phyloP scores from a whole-genome alignment of 2,888 invertebrate genomes.

The Tortricodes alternella region DNA sequence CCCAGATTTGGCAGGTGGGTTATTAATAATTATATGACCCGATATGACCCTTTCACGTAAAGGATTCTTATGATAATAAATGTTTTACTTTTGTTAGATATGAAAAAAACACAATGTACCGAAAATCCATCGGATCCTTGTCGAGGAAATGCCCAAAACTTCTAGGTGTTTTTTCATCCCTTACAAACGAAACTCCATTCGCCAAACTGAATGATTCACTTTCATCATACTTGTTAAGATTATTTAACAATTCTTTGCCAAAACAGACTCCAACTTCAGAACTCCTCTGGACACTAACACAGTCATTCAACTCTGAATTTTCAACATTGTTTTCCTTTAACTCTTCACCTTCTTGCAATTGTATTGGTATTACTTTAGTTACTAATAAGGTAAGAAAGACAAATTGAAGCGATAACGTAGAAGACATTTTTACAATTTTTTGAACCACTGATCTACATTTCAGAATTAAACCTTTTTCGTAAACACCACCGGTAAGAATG shows the following conservation, averaged over 20 bases:
- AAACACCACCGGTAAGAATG: slow-evolving; percentile 54
- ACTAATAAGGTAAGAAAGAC: slow-evolving; percentile 41
- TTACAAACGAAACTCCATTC: slow-evolving; percentile 84
- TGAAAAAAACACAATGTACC: slow-evolving; percentile 73
- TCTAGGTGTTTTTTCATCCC: slow-evolving; percentile 85
- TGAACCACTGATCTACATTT: slow-evolving; percentile 34
- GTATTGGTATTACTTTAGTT: slow-evolving; percentile 63
- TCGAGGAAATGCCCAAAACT: slow-evolving; percentile 86
- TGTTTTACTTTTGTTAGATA: neutral
- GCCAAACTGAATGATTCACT: slow-evolving; percentile 86
- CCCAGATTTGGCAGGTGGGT: no score
- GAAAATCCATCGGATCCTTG: slow-evolving; percentile 88
- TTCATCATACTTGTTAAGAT: slow-evolving; percentile 85
- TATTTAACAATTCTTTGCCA: slow-evolving; percentile 86
- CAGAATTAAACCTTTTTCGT: slow-evolving; percentile 31
- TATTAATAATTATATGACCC: no score
- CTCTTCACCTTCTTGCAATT: slow-evolving; percentile 68
- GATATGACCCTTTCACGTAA: no score
- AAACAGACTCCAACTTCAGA: slow-evolving; percentile 84
- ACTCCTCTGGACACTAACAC: slow-evolving; percentile 63
- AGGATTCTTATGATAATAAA: no score
- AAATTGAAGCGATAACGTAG: slow-evolving; percentile 32
- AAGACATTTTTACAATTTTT: slow-evolving; percentile 38
- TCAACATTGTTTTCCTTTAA: slow-evolving; percentile 61
- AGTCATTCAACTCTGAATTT: slow-evolving; percentile 65